Base-by-base conservation (phyloP, 2,888 invertebrate genomes). In the Isotomurus palustris region DNA sequence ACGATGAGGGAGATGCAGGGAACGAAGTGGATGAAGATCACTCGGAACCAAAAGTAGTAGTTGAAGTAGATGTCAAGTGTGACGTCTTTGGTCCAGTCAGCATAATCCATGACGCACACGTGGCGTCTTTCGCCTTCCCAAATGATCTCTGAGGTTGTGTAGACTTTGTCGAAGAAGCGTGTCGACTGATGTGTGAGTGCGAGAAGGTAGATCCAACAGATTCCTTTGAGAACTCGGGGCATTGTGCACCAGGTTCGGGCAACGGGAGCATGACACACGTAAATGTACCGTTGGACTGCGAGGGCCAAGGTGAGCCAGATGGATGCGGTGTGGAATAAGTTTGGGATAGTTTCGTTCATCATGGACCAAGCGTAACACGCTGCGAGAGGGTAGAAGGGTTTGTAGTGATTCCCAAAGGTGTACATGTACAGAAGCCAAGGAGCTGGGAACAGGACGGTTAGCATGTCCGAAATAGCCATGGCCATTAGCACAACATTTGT, bases 401-500 rank as follows among this genome's bases (percentile, higher is more conserved):
- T 88, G 76, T 86, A 84, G 74, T 91, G 89, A 76, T 91, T 87
- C 25, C 89, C 89, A 69, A 91, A 84, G 1, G 91, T 89, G 78
- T 90, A 92, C 85, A 91, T 89, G 74, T 92, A 91, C 76, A 93
- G 84, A 47, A 92, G 84, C 84, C 91, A 91, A 0, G 92, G 92
- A 0, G 91, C 86, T 0, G 92, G 91, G 73, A 91, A 87, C 52
- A 91, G 80, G 73, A 92, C 85, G 0, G 94, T 95, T 75, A 93
- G 84, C 85, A 93, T 88, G 77, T 95, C 95, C 70, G 91, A 91
- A 3, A 95, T 80, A 0, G 95, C 94, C 92, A 95, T 95, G n/a
- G 88, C 89, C 83, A 91, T 86, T 2, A 94, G 81, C 1, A 93
- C 88, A n/a, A 87, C 83, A 76, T 93, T 93, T 4, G 93, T 93